Conservation (phyloP, 2,113 vertebrate species). For the Suncus etruscus region DNA sequence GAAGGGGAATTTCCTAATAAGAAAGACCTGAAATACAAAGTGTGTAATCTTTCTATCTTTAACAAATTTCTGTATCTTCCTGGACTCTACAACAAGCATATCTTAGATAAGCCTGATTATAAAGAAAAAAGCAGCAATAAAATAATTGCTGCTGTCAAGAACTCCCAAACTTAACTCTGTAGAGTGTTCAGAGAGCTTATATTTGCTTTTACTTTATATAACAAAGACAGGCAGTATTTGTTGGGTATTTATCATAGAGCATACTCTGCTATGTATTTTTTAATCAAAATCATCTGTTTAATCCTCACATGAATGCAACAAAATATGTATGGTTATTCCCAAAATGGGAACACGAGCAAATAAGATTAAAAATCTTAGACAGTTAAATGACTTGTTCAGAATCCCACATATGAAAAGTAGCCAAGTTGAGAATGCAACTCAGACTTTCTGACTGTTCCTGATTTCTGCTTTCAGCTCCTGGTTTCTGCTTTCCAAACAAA, state of each 20-base stretch:
- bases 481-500: not conserved
- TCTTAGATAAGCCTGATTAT: not conserved
- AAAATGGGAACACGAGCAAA: not conserved
- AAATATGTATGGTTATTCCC: not conserved
- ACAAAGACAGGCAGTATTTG: not conserved
- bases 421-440: conserved; percentile 3
- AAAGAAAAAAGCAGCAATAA: not conserved
- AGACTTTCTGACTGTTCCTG: not conserved
- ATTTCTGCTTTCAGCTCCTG: not conserved
- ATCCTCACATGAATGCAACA: not conserved
- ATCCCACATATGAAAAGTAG: not conserved
- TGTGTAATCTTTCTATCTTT: not conserved
- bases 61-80: too few species aligned
- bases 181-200: not conserved
- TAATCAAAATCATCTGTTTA: not conserved
- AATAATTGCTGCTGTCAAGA: not conserved
- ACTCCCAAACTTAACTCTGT: not conserved
- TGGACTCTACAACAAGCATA: too few species aligned
- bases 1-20: too few species aligned
- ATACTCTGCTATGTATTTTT: not conserved
- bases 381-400: not conserved
- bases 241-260: not conserved
- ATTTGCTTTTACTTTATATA: not conserved
- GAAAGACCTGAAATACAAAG: too few species aligned
- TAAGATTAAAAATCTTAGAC: not conserved